Percentiles rank a stretch among this genome's conserved stretches.
Conservation (phyloP, 2,113 vertebrate species). For the Thunnus thynnus region DNA sequence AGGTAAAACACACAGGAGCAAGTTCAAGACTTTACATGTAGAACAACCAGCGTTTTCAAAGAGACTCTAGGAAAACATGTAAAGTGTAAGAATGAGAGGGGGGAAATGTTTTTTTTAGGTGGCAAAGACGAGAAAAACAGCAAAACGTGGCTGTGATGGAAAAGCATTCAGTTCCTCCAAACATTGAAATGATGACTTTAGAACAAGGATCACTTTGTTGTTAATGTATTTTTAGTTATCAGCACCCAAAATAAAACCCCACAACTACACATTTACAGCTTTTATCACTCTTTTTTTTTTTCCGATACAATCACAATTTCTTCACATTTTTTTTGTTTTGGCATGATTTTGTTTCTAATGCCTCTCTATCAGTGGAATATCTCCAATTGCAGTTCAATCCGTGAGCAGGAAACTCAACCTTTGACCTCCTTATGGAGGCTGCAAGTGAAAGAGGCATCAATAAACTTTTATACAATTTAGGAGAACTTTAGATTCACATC, state of each 20-base stretch:
- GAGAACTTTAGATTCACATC: background rate
- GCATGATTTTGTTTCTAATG: constrained; percentile 49
- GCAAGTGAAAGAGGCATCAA: background rate
- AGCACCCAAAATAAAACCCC: background rate
- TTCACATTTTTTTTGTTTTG: constrained; percentile 47
- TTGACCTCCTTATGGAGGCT: constrained; percentile 14
- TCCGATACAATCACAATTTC: background rate
- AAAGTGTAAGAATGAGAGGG: background rate
- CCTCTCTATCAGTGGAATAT: background rate
- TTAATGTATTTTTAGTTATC: constrained; percentile 1
- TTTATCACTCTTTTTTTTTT: background rate
- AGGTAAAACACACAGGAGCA: constrained; percentile 58
- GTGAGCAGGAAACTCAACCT: constrained; percentile 3
- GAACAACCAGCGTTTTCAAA: constrained; percentile 49
- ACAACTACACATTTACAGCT: background rate
- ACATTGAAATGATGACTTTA: constrained; percentile 44
- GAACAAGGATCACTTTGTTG: constrained; percentile 46
- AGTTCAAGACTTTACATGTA: constrained; percentile 47
- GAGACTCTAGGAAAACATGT: constrained; percentile 36
- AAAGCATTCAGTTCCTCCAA: constrained; percentile 32
- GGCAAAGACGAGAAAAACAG: background rate
- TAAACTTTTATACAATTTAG: constrained; percentile 7
- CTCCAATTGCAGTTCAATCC: background rate
- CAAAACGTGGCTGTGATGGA: background rate
- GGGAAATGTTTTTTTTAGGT: background rate